Conservation (phyloP, 2,888 invertebrate species). For the Notodonta ziczac region DNA sequence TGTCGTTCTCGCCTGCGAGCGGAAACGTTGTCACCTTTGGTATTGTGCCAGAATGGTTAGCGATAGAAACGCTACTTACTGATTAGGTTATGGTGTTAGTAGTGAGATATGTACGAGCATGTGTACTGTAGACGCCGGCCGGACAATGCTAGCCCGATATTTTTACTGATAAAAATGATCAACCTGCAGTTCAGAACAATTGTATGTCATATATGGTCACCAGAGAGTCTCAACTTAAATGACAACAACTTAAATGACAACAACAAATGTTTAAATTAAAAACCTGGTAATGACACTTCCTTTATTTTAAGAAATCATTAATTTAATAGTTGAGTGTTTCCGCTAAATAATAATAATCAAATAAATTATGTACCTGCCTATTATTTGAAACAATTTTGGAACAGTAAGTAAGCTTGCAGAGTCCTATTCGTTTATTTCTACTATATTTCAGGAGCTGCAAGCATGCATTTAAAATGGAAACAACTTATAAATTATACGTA, state of each 20-base stretch:
- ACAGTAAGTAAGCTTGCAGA: not conserved
- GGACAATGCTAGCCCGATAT: no score
- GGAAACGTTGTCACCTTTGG: slow-evolving; percentile 24
- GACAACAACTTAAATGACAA: no score
- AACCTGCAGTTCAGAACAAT: no score
- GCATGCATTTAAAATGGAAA: not conserved
- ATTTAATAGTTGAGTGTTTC: slow-evolving; percentile 6
- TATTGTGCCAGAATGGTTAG: slow-evolving; percentile 6
- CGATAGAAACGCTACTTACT: slow-evolving; percentile 2
- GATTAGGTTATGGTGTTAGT: not conserved
- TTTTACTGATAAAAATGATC: no score
- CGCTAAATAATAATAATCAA: not conserved
- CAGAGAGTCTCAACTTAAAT: no score
- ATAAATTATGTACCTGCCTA: not conserved
- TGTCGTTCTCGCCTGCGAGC: slow-evolving; percentile 74
- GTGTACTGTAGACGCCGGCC: not conserved
- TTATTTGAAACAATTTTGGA: not conserved
- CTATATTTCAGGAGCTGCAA: slow-evolving; percentile 16
- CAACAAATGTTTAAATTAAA: not conserved
- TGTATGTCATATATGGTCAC: no score
- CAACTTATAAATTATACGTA: not conserved
- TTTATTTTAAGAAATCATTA: not conserved
- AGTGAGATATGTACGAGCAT: not conserved
- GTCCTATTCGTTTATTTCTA: not conserved
- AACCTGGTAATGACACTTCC: not conserved